Percentiles rank a stretch among this genome's conserved stretches.
phyloP scores from a whole-genome alignment of 1,140 invertebrate genomes.

The Cheumatopsyche charites region DNA sequence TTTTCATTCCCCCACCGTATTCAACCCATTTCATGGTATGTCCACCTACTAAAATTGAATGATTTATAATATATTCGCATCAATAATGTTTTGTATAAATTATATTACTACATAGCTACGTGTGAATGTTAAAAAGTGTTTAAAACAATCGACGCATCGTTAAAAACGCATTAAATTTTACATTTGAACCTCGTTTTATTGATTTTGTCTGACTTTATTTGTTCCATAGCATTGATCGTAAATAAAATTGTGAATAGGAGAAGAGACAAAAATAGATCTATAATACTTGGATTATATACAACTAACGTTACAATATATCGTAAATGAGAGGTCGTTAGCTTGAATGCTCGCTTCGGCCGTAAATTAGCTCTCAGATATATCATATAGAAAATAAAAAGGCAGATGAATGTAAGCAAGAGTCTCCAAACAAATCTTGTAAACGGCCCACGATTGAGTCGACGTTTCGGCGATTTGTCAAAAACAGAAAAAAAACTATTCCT shows the following conservation, averaged over 20 bases:
- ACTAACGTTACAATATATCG: constrained; percentile 38
- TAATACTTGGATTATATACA: background rate
- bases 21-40: no score
- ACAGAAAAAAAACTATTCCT: no score
- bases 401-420: constrained; percentile 1
- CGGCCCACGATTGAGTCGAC: constrained; percentile 1
- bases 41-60: no score
- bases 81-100: no score
- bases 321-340: constrained; percentile 47
- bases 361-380: constrained; percentile 43
- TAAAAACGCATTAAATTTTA: constrained; percentile 39
- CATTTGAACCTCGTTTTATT: no score
- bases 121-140: background rate
- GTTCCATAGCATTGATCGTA: background rate
- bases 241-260: background rate
- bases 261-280: background rate
- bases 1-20: no score
- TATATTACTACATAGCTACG: no score
- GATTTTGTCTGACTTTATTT: background rate
- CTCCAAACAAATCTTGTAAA: background rate
- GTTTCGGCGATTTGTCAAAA: no score
- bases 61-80: no score
- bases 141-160: constrained; percentile 40
- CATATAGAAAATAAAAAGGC: constrained; percentile 41
- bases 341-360: constrained; percentile 40